Evolutionary conservation across 2,113 vertebrate genomes (phyloP).

Genomic region (Rafetus swinhoei): DNA sequence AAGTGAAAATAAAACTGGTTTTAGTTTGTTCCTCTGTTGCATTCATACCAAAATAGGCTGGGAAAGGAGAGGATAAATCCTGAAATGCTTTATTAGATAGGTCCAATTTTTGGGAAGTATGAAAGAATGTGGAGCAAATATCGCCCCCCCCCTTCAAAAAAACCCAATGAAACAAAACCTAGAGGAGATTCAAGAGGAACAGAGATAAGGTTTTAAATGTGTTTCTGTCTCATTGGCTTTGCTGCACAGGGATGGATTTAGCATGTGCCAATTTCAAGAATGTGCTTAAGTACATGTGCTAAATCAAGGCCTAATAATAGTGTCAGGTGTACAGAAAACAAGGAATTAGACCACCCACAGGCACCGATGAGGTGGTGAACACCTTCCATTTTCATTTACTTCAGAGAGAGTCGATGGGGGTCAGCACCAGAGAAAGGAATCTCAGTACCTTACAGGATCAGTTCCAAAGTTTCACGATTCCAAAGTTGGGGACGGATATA

Average conservation of each 20-base stretch:
- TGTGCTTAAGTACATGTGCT: background rate
- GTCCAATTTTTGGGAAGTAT: slow-evolving; percentile 27
- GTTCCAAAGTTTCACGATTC: background rate
- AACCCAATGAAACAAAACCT: slow-evolving; percentile 16
- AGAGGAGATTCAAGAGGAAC: slow-evolving; percentile 23
- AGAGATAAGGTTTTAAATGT: slow-evolving; percentile 17
- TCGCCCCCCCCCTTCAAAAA: background rate
- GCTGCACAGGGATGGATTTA: background rate
- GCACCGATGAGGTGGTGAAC: background rate
- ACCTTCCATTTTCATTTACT: rapidly evolving
- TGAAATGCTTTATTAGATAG: background rate
- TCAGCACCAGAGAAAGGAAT: background rate
- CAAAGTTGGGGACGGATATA: background rate
- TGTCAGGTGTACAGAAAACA: background rate
- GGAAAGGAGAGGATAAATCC: slow-evolving; percentile 3
- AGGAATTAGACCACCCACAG: background rate
- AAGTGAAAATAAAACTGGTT: slow-evolving; percentile 14
- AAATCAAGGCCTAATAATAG: background rate
- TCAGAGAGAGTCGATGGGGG: background rate
- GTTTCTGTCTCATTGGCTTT: background rate
- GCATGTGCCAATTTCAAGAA: background rate
- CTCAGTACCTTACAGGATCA: background rate
- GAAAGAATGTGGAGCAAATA: background rate
- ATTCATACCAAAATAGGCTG: slow-evolving; percentile 25
- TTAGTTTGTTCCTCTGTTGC: slow-evolving; percentile 22